Conservation (phyloP, 2,888 invertebrate species). For the Platypus cylindrus region DNA sequence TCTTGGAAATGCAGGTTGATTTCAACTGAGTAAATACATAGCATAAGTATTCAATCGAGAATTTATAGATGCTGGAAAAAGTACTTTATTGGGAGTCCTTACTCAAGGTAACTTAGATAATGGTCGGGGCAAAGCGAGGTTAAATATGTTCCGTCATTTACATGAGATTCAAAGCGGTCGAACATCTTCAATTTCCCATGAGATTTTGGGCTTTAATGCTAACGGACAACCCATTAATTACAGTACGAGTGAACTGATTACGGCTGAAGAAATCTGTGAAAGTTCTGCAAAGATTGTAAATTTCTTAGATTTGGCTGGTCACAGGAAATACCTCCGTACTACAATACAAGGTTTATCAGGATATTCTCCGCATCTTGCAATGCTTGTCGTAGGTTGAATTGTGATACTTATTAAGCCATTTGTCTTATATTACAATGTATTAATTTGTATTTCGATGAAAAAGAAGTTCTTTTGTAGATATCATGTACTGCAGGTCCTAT, state of each 20-base stretch:
- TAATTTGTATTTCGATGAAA: not conserved
- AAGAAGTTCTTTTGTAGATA: constrained; percentile 44
- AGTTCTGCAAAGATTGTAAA: constrained; percentile 86
- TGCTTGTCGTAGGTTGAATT: constrained; percentile 59
- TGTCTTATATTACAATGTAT: not conserved
- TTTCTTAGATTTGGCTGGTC: constrained; percentile 91
- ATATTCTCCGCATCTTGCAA: constrained; percentile 83
- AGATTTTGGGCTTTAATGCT: constrained; percentile 90
- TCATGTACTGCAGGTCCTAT: constrained; percentile 71
- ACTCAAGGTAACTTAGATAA: constrained; percentile 95
- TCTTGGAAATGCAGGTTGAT: constrained; percentile 63
- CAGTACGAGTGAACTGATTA: constrained; percentile 76
- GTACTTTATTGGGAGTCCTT: constrained; percentile 86
- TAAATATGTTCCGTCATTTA: constrained; percentile 89
- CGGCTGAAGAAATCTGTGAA: constrained; percentile 88
- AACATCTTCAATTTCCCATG: constrained; percentile 91
- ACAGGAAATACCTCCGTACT: constrained; percentile 89
- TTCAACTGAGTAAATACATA: not conserved
- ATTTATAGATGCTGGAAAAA: constrained; percentile 78
- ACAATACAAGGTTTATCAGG: constrained; percentile 90
- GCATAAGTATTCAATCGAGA: too few relatives aligned
- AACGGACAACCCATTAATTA: constrained; percentile 76
- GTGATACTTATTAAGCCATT: not conserved
- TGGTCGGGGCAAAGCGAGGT: constrained; percentile 83
- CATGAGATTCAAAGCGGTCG: constrained; percentile 92